Evolutionary conservation across 2,113 vertebrate species (phyloP), one percentile per base, ranked within the genome.

Genomic region (Platysternon megacephalum): DNA sequence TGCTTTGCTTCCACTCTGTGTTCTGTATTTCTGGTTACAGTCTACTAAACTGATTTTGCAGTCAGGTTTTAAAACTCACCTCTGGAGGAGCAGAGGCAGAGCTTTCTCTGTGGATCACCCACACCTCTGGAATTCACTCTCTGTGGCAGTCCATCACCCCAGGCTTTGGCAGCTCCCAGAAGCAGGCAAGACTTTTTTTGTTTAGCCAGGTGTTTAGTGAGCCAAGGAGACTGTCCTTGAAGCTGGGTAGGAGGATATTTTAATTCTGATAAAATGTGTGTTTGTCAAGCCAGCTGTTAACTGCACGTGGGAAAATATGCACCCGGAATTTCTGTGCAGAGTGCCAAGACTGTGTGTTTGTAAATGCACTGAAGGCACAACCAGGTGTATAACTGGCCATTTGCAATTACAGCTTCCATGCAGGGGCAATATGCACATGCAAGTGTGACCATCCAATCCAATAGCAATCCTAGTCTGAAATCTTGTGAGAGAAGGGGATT

Each of bases 391-490:
- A 72, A n/a, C 65, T 72, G n/a, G 65, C n/a, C 65, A 39, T 22
- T 39, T 39, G 35, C 16, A 72, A 72, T 19, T 39, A 72, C 17
- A 72, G n/a, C 16, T n/a, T 72, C 65, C 8, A n/a, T 3, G 19
- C 19, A 39, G 65, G 6, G 0, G 68, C 5, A 42, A 6, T 6
- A 52, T 0, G 79, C 61, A 0, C 0, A 9, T 86, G n/a, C 42
- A 78, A 4, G 87, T 79, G 53, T 2, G 10, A 9, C 0, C 83
- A 0, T 0, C 49, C 39, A 0, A 2, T 28, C 3, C 53, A 1
- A 1, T 5, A 28, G 5, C 0, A 19, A 42, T 8, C 6, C 1
- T 1, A 39, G 2, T 2, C 24, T 51, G 76, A 22, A 72, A 72
- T 11, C 65, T 48, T 49, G 78, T 49, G 46, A 28, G 48, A 49